Percentiles rank a stretch among this genome's conserved stretches.
Evolutionary conservation across 2,113 vertebrate genomes (phyloP).

Genomic region (Barnardius zonarius): DNA sequence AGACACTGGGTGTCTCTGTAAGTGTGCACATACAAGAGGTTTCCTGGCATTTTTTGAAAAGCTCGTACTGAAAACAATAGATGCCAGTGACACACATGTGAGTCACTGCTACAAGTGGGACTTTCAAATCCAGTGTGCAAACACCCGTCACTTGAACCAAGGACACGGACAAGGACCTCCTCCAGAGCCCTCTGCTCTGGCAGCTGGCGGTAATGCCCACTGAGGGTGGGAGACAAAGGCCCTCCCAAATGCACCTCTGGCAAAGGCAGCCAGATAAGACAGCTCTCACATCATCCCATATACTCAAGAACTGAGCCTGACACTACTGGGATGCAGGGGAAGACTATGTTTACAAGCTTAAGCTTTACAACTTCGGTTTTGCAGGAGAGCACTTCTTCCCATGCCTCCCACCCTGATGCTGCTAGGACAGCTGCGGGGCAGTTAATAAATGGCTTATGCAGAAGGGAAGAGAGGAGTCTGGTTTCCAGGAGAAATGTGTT

Average conservation of each 20-base stretch:
- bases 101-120: neutral
- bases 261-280: neutral
- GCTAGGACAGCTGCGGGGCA: neutral
- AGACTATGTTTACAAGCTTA: neutral
- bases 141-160: neutral
- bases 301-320: neutral
- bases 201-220: neutral
- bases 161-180: neutral
- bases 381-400: neutral
- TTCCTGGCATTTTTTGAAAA: neutral
- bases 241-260: neutral
- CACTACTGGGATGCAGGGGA: neutral
- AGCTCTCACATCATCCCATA: neutral
- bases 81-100: fast-evolving
- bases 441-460: neutral
- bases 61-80: neutral
- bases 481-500: neutral
- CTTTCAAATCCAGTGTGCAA: neutral
- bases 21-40: neutral
- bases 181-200: neutral
- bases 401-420: neutral
- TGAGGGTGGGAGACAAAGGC: neutral
- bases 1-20: neutral
- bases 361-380: neutral
- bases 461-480: neutral